These are phyloP conservation scores for Campoplex capitator DNA, from an alignment of 2,888 invertebrate genomes.

Conservation along the genomic window DNA sequence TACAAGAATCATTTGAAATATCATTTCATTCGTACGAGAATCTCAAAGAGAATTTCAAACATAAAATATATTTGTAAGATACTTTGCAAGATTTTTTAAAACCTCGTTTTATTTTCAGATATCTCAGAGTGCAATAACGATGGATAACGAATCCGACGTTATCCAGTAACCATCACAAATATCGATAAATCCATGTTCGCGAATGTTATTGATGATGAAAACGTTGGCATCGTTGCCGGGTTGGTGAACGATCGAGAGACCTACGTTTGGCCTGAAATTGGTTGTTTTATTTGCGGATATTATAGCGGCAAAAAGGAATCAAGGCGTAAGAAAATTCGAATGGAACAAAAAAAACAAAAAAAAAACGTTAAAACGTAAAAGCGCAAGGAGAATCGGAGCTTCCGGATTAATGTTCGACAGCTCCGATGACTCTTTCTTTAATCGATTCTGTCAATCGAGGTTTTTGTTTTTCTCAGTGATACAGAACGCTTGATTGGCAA, in stretches of 20 bases:
- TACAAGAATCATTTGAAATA: neutral
- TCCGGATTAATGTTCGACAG: neutral
- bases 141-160: conserved; percentile 45
- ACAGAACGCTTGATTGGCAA: neutral
- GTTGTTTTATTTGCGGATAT: conserved; percentile 48
- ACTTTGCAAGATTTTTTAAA: neutral
- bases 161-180: conserved; percentile 57
- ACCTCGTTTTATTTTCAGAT: conserved; percentile 26
- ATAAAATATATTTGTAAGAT: neutral
- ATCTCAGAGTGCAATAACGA: conserved; percentile 49
- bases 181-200: conserved; percentile 61
- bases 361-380: neutral
- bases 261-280: conserved; percentile 43
- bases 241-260: conserved; percentile 47
- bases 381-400: neutral
- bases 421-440: neutral
- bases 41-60: neutral
- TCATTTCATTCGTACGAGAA: neutral
- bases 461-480: conserved; percentile 6
- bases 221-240: conserved; percentile 24
- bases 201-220: conserved; percentile 42
- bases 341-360: neutral
- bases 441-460: neutral
- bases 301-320: neutral
- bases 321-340: neutral